A percentile compares a stretch with the other conserved stretches of the same genome.
Evolutionary conservation across 2,888 invertebrate genomes (phyloP).

Genomic region (Coenonympha arcania): DNA sequence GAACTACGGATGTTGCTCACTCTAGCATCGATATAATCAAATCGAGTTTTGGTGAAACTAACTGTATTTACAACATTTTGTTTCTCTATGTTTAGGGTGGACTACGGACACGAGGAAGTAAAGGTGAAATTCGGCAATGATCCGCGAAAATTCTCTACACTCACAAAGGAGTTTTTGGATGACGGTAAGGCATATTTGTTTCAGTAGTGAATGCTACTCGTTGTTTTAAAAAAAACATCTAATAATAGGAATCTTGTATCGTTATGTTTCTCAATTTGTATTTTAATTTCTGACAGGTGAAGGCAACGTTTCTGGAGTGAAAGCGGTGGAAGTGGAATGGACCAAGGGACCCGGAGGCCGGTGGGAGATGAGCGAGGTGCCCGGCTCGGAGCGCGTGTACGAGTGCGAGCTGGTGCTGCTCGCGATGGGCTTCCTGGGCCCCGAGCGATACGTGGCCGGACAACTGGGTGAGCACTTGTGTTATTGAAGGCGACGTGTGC

Average conservation of each 20-base stretch:
- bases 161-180: slow-evolving; percentile 95
- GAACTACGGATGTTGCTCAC: no score
- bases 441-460: slow-evolving; percentile 89
- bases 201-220: no score
- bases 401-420: slow-evolving; percentile 93
- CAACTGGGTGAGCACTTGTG: slow-evolving; percentile 72
- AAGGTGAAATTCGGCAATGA: slow-evolving; percentile 92
- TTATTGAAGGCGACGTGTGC: slow-evolving; percentile 84
- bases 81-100: slow-evolving; percentile 74
- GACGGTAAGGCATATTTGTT: slow-evolving; percentile 75
- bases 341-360: slow-evolving; percentile 90
- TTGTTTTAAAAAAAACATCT: no score
- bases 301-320: slow-evolving; percentile 92
- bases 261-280: not conserved
- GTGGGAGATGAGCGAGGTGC: slow-evolving; percentile 94
- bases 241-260: not conserved
- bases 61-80: not conserved
- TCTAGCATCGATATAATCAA: no score
- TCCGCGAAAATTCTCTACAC: slow-evolving; percentile 93
- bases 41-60: no score
- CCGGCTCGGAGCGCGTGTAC: slow-evolving; percentile 84
- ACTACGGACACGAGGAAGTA: slow-evolving; percentile 99
- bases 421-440: slow-evolving; percentile 99
- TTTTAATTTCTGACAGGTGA: slow-evolving; percentile 46
- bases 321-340: slow-evolving; percentile 94